Base-by-base conservation (phyloP, 2,797 vertebrate genomes). In the Tachyglossus aculeatus region DNA sequence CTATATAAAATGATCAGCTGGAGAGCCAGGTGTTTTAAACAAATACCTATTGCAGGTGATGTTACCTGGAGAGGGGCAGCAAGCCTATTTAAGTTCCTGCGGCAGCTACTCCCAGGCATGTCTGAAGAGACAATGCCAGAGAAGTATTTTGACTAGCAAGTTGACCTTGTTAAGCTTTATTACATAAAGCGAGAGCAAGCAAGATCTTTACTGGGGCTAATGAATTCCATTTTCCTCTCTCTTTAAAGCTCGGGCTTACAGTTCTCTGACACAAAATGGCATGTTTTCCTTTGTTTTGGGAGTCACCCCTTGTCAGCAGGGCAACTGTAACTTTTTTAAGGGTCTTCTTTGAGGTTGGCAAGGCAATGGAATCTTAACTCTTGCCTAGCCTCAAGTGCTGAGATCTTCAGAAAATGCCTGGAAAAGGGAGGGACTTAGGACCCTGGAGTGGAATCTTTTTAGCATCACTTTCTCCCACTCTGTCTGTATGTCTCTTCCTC, bases 371-470 rank as follows among this genome's bases (percentile, higher is more conserved):
- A 18, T 9, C 9, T 59, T 29, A 48, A 38, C 19, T 14, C 24
- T 25, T 50, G 36, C 11, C 2, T 31, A 9, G 11, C 37, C 21
- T 14, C 14, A 27, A 39, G 18, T 10, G 29, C 29, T 12, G 21
- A 37, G 29, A 13, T 21, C 16, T 36, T 31, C 40, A 7, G 16
- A 34, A 59, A 22, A 22, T 18, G 18, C 5, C 56, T 10, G 14
- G 19, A 7, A 31, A 22, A 25, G 2, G 65, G 61, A 52, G 73
- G 83, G 78, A 21, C 75, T 67, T 27, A 64, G 81, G 75, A 55
- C 75, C 56, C 57, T 34, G 81, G 44, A n/a, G 5, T 67, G 27
- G 21, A 1, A 19, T 73, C 81, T 62, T 61, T n/a, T 60, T 41
- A 45, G 40, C 56, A 59, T 59, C 40, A 32, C 31, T 45, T 56